These are phyloP conservation scores for Mormyrops boulengeri DNA, from an alignment of 2,797 vertebrate genomes.

Conservation along the genomic window DNA sequence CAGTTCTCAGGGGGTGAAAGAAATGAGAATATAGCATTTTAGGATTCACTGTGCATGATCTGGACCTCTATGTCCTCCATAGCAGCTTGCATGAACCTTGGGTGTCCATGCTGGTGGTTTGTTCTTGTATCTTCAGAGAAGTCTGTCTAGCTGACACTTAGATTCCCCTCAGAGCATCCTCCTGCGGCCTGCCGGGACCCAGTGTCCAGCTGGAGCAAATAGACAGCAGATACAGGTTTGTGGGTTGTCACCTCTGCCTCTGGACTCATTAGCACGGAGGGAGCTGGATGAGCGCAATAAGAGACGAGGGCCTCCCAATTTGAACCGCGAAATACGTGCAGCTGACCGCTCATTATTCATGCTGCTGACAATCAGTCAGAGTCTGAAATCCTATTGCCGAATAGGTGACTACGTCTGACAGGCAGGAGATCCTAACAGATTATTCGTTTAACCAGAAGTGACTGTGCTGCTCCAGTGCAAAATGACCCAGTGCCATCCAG, in stretches of 20 bases:
- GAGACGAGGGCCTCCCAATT: background rate
- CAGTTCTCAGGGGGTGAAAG: background rate
- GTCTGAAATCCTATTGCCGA: conserved; percentile 17
- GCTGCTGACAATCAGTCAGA: conserved; percentile 18
- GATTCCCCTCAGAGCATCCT: background rate
- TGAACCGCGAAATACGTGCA: background rate
- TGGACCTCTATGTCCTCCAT: background rate
- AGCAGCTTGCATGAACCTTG: background rate
- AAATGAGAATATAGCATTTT: background rate
- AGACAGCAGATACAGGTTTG: background rate
- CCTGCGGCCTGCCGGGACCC: background rate
- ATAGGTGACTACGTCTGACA: conserved; percentile 18
- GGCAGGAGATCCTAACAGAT: conserved; percentile 7
- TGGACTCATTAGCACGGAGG: conserved; percentile 1
- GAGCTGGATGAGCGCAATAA: background rate
- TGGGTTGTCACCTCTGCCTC: background rate
- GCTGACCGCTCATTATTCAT: conserved; percentile 10
- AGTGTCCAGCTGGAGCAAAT: background rate
- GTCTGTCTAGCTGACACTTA: background rate
- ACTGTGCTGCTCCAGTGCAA: conserved; percentile 12
- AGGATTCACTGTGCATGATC: background rate
- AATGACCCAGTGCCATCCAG: background rate
- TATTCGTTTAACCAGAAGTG: conserved; percentile 9
- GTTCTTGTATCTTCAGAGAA: background rate
- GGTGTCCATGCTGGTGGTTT: background rate